Conservation (phyloP, 2,113 vertebrate genomes). For the Cariama cristata region DNA sequence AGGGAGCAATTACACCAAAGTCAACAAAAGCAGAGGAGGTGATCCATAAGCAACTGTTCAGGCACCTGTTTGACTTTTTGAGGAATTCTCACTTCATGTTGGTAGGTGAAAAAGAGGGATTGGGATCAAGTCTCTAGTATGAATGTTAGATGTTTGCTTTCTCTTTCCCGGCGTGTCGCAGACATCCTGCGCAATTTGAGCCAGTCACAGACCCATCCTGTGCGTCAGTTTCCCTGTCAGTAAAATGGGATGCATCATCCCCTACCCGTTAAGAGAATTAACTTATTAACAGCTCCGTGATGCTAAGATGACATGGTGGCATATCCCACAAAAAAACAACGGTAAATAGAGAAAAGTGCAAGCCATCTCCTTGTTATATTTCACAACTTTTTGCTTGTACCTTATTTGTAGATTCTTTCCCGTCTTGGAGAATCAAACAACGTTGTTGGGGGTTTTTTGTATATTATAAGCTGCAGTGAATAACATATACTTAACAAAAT, state of each 20-base stretch:
- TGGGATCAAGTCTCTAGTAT: not conserved
- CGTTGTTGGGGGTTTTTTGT: conserved; percentile 11
- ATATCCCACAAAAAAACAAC: not conserved
- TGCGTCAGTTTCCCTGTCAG: not conserved
- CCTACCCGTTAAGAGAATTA: not conserved
- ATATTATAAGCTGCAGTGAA: conserved; percentile 71
- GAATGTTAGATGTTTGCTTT: not conserved
- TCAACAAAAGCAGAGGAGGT: not conserved
- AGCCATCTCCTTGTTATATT: not conserved
- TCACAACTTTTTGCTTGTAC: not conserved
- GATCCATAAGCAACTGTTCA: not conserved
- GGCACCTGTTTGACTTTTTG: not conserved
- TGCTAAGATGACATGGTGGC: not conserved
- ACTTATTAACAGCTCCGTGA: not conserved
- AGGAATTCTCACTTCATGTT: not conserved
- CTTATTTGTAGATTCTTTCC: conserved; percentile 7
- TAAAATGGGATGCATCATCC: not conserved
- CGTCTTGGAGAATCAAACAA: conserved; percentile 26
- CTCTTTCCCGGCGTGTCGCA: not conserved
- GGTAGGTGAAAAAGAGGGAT: not conserved
- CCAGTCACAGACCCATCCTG: not conserved
- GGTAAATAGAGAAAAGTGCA: not conserved
- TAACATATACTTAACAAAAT: conserved; percentile 84
- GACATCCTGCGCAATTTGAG: not conserved
- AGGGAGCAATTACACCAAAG: not conserved